These are phyloP conservation scores for Meandrina meandrites DNA, from an alignment of 92 coral and sea anemone species.

Conservation along the genomic window DNA sequence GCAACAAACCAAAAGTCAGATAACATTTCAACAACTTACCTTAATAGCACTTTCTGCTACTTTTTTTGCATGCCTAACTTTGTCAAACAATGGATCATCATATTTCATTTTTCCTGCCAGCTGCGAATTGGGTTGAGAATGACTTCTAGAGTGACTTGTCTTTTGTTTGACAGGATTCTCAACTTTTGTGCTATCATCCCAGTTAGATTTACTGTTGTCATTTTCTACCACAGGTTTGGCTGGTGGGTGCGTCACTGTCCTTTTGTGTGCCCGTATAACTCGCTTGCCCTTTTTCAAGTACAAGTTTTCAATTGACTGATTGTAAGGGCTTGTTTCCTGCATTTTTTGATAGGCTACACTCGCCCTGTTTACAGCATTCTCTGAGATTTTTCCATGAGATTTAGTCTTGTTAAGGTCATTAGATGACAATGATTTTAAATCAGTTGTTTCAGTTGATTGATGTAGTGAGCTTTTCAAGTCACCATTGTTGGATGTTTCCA, in stretches of 20 bases:
- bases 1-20: not conserved
- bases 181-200: slow-evolving; percentile 66
- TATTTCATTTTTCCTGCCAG: slow-evolving; percentile 67
- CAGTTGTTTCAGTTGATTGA: not conserved
- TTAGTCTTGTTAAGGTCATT: slow-evolving; percentile 16
- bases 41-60: slow-evolving; percentile 86
- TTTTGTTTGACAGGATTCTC: slow-evolving; percentile 46
- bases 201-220: slow-evolving; percentile 42
- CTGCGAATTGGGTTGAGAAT: slow-evolving; percentile 64
- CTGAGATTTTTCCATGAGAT: slow-evolving; percentile 25
- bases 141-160: slow-evolving; percentile 50
- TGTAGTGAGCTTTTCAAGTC: not conserved
- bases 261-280: slow-evolving; percentile 56
- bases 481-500: not conserved
- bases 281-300: slow-evolving; percentile 41
- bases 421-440: slow-evolving; percentile 32
- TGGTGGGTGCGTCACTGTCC: slow-evolving; percentile 62
- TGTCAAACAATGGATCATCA: slow-evolving; percentile 84
- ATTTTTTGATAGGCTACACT: slow-evolving; percentile 27
- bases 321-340: slow-evolving; percentile 64
- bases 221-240: slow-evolving; percentile 38
- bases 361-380: slow-evolving; percentile 43
- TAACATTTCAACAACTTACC: slow-evolving; percentile 45
- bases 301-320: slow-evolving; percentile 72
- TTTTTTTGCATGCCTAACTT: slow-evolving; percentile 84